Evolutionary conservation across 1,140 invertebrate genomes (phyloP), one percentile per base, ranked within the genome.

Genomic region (Rhopalosiphum maidis): DNA sequence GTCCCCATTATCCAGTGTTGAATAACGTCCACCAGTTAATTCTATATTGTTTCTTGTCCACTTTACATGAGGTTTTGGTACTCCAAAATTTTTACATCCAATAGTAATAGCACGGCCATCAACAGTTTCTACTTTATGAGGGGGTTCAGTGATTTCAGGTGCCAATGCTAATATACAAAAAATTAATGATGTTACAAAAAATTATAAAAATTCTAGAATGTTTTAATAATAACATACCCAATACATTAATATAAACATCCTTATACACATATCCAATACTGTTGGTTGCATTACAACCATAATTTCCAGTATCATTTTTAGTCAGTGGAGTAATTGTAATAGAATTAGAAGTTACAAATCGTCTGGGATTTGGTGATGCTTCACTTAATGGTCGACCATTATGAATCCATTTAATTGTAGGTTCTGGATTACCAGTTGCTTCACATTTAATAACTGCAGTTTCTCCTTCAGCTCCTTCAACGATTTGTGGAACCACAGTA

Each of bases 251-350:
- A 95, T 98, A 99, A 83, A 99, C 98, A 96, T 99, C 99, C 95
- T 98, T 98, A 96, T 99, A 99, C 25, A 99, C 98, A 95, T 99
- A 99, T 54, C 99, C 99, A 94, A 98, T 96, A n/a, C 97, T 97
- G 95, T 99, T 99, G 94, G 99, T 99, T 1, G 99, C 99, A 96
- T 99, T 99, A 95, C 99, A 99, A 88, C 99, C 99, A 95, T 99
- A 99, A 95, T 99, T 99, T 93, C 98, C 99, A 15, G 99, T 99
- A 95, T 99, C 99, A 82, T 96, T 96, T 95, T 98, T 99, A 35
- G 96, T 96, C 37, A 99, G 95, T 94, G 97, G 97, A 23, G 97
- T 96, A 94, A 99, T 98, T 4, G 97, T 96, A 85, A 99, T 98
- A 60, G 96, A 97, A 95, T 98, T 97, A 0, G 96, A 95, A 0